Evolutionary conservation across 2,113 vertebrate species (phyloP), one percentile per base, ranked within the genome.

Genomic region (Gobius niger): DNA sequence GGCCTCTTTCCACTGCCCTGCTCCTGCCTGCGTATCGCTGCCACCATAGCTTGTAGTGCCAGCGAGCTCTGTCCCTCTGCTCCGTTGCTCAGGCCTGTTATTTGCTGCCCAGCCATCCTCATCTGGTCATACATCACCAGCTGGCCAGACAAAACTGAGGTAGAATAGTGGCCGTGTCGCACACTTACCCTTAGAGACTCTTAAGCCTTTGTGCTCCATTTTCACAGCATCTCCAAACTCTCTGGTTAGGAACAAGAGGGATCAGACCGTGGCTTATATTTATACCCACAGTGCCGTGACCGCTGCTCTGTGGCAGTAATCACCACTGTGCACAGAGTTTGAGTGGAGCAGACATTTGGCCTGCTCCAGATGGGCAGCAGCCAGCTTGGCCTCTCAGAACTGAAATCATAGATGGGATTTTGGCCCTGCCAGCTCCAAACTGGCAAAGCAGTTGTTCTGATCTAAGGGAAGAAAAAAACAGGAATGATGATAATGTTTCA

Each of bases 251-350:
- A 94, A 91, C 54, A 81, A 91, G 88, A 84, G 90, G 88, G 90
- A 92, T 92, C 91, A 81, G 84, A 76, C 84, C 89, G 84, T 87
- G 91, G 90, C 91, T 92, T 91, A 63, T 94, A 94, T 95, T 95
- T 95, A 94, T 93, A 95, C 93, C 92, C 90, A 82, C 92, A 91
- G 89, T 90, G 91, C 93, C 92, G 90, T 91, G 90, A 90, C 90
- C 92, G 88, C 76, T 66, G 73, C 91, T 87, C 85, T 90, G 91
- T 94, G 83, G 78, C 87, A 92, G 92, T 92, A 91, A 91, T 92
- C 91, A 90, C 93, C 91, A 83, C 88, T 83, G 89, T 91, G 92
- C 90, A 91, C 91, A 91, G 85, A 88, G 92, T 80, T 77, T 89
- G 83, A 85, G 94, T 91, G 92, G 84, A 94, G 91, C 90, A 93